Evolutionary conservation across 2,113 vertebrate genomes (phyloP).

Genomic region (Pyrgilauda ruficollis): DNA sequence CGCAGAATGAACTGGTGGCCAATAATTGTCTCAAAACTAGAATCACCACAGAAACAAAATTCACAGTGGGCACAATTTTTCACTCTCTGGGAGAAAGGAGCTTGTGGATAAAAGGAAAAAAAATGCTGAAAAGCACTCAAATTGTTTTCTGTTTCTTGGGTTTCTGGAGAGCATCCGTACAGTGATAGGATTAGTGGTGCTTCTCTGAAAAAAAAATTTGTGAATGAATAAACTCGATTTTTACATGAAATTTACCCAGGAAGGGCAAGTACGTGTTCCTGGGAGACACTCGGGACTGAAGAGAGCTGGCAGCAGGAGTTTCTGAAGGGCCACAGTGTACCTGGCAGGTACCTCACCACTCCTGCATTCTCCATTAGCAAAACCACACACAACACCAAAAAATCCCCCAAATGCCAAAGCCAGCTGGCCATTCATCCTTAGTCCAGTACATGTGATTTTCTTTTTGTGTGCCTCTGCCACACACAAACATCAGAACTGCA

Average conservation of each 20-base stretch:
- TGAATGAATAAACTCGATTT: neutral
- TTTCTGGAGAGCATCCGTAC: neutral
- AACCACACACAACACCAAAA: neutral
- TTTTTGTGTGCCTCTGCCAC: neutral
- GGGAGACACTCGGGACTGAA: neutral
- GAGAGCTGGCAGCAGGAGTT: neutral
- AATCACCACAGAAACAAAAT: neutral
- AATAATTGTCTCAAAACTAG: neutral
- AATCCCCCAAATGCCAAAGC: neutral
- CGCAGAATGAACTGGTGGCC: accelerated
- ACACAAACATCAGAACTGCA: neutral
- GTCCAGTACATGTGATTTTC: neutral
- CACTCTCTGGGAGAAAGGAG: neutral
- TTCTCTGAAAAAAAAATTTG: neutral
- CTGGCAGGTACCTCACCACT: neutral
- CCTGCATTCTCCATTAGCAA: neutral
- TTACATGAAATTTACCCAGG: neutral
- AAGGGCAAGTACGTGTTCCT: neutral
- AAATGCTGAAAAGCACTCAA: accelerated
- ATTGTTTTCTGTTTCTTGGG: neutral
- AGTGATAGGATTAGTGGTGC: neutral
- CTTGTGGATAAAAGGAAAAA: neutral
- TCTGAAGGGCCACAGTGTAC: accelerated
- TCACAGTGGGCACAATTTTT: neutral
- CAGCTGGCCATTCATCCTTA: neutral